Conservation (phyloP, 2,888 invertebrate species). For the Therioaphis trifolii region DNA sequence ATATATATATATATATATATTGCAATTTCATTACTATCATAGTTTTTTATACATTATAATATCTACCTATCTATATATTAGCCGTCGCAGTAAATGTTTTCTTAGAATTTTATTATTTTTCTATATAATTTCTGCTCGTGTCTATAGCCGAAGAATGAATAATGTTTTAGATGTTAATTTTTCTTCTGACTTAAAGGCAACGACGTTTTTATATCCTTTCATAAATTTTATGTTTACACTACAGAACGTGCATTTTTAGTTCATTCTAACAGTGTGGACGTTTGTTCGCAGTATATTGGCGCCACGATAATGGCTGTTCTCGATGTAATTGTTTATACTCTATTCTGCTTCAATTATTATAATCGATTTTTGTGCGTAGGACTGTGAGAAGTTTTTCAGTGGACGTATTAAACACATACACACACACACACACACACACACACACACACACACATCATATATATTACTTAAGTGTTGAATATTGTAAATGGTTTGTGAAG, state of each 20-base stretch:
- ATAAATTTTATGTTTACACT: constrained; percentile 23
- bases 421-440: no score
- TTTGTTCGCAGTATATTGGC: constrained; percentile 38
- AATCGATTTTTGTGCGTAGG: constrained; percentile 43
- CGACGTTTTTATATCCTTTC: background rate
- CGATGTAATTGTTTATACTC: constrained; percentile 1
- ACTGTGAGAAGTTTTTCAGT: constrained; percentile 41
- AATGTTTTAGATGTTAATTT: background rate
- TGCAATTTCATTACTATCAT: no score
- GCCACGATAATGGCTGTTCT: constrained; percentile 34
- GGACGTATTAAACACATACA: background rate
- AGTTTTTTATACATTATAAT: no score
- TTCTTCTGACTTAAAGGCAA: background rate
- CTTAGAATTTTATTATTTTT: no score
- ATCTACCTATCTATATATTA: no score
- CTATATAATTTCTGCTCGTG: no score
- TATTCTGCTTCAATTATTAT: constrained; percentile 30
- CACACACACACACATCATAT: no score
- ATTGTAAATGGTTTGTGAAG: background rate
- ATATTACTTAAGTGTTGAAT: no score
- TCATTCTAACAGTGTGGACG: constrained; percentile 1
- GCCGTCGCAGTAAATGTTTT: no score
- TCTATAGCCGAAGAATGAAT: background rate
- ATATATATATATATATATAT: no score
- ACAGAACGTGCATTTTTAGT: background rate